Conservation (phyloP, 2,113 vertebrate genomes). For the Thamnophis sirtalis region DNA sequence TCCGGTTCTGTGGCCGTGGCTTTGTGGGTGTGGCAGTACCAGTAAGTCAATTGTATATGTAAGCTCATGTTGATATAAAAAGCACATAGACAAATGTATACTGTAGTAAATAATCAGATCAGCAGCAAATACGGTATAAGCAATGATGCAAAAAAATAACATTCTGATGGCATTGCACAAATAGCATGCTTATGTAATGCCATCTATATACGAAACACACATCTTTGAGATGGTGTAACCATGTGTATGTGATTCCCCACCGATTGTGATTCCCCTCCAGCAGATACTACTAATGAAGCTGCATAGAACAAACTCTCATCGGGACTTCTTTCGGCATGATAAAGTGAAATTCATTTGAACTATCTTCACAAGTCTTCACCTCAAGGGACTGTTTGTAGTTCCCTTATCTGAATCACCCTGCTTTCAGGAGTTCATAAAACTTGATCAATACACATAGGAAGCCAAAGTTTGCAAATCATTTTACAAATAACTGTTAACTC, state of each 20-base stretch:
- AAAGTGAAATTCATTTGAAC: neutral
- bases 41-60: neutral
- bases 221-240: neutral
- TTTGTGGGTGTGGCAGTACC: neutral
- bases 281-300: neutral
- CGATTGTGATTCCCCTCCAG: neutral
- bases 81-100: neutral
- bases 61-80: neutral
- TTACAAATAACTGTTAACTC: neutral
- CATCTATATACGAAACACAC: neutral
- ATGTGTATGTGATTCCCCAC: neutral
- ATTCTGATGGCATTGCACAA: neutral
- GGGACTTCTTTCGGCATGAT: neutral
- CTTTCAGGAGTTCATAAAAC: neutral
- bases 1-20: too few relatives aligned
- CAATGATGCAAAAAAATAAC: neutral
- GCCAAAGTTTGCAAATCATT: neutral
- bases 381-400: neutral
- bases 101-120: neutral
- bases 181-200: neutral
- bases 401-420: neutral
- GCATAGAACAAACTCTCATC: neutral
- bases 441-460: conserved; percentile 10
- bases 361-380: neutral
- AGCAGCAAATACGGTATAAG: neutral